These are phyloP conservation scores for Battus philenor DNA, from an alignment of 1,140 invertebrate species.

Conservation along the genomic window DNA sequence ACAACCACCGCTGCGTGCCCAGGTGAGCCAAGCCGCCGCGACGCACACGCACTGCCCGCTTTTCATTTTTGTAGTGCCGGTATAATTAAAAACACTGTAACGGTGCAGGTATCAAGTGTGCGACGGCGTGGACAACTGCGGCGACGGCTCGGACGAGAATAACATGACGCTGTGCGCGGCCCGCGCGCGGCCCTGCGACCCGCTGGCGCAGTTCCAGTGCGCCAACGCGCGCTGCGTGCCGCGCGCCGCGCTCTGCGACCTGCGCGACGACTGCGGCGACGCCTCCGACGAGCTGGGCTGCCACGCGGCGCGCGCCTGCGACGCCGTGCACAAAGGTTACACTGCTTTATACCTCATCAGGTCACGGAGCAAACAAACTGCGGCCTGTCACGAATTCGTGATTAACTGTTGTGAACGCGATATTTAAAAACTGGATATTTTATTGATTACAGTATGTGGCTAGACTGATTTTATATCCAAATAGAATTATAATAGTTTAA, in stretches of 20 bases:
- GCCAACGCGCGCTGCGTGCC: slow-evolving; percentile 94
- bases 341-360: too few relatives aligned
- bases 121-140: slow-evolving; percentile 93
- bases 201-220: slow-evolving; percentile 89
- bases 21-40: too few relatives aligned
- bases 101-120: slow-evolving; percentile 78
- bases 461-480: too few relatives aligned
- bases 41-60: too few relatives aligned
- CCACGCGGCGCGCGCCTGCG: slow-evolving; percentile 85
- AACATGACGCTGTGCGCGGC: slow-evolving; percentile 90
- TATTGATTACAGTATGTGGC: too few relatives aligned
- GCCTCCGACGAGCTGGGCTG: slow-evolving; percentile 94
- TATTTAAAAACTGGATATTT: too few relatives aligned
- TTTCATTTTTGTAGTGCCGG: too few relatives aligned
- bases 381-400: too few relatives aligned
- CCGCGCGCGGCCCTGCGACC: slow-evolving; percentile 84
- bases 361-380: too few relatives aligned
- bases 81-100: too few relatives aligned
- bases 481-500: too few relatives aligned
- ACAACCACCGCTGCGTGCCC: slow-evolving; percentile 92
- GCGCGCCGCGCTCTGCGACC: slow-evolving; percentile 88
- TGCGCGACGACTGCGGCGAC: slow-evolving; percentile 88
- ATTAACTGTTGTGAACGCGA: too few relatives aligned
- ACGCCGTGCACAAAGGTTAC: slow-evolving; percentile 77
- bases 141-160: slow-evolving; percentile 95